A percentile compares a stretch with the other conserved stretches of the same genome.
Evolutionary conservation across 2,888 invertebrate genomes (phyloP).

Genomic region (Melanostoma mellinum): DNA sequence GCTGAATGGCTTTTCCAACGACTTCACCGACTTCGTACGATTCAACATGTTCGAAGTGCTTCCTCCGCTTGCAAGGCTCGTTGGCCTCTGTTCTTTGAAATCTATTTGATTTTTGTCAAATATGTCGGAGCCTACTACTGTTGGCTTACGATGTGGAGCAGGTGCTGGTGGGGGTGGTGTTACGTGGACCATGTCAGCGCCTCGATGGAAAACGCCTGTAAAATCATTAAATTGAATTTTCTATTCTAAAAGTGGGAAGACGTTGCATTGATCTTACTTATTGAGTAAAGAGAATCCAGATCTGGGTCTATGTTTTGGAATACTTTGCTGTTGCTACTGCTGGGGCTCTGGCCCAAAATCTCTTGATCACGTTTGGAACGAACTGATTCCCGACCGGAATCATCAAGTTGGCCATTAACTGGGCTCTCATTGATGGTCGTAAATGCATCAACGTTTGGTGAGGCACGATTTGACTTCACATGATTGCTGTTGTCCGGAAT

Average conservation of each 20-base stretch:
- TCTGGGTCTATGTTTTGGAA: constrained; percentile 83
- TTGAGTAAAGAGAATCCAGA: constrained; percentile 89
- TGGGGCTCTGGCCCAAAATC: constrained; percentile 79
- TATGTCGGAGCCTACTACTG: constrained; percentile 74
- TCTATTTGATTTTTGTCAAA: constrained; percentile 59
- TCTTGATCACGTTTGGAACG: constrained; percentile 76
- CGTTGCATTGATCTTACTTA: constrained; percentile 82
- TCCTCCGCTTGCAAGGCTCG: constrained; percentile 26
- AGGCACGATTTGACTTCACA: constrained; percentile 64
- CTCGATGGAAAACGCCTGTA: constrained; percentile 80
- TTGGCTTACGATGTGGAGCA: constrained; percentile 87
- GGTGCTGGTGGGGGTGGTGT: constrained; percentile 90
- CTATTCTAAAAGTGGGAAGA: no score
- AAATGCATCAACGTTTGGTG: constrained; percentile 64
- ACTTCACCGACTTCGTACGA: constrained; percentile 57
- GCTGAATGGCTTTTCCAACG: constrained; percentile 50
- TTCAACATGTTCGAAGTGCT: constrained; percentile 51
- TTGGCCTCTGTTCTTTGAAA: constrained; percentile 56
- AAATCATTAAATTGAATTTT: background rate
- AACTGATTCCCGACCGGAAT: constrained; percentile 74
- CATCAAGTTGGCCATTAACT: constrained; percentile 76
- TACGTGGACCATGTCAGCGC: constrained; percentile 82
- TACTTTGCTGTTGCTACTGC: constrained; percentile 80
- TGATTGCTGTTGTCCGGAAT: constrained; percentile 79
- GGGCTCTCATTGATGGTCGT: constrained; percentile 77